Percentiles rank a stretch among this genome's conserved stretches.
These are phyloP conservation scores for Hemicordylus capensis DNA, from an alignment of 2,113 vertebrate species.

Conservation along the genomic window DNA sequence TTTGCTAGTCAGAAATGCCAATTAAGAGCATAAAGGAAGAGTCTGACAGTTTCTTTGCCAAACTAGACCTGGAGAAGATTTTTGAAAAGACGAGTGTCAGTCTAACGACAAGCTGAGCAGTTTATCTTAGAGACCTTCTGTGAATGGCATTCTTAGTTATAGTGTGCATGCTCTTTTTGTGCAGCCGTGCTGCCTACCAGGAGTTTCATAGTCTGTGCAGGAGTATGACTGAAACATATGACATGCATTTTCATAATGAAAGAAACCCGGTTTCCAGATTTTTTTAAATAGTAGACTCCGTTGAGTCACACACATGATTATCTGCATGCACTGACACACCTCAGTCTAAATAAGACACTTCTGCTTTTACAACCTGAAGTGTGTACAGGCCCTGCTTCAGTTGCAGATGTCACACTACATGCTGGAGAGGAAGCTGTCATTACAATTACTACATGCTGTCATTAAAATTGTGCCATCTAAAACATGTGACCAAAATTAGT, in stretches of 20 bases:
- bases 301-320: not conserved
- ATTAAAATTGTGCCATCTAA: not conserved
- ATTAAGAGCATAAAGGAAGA: not conserved
- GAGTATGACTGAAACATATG: not conserved
- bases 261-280: too few relatives aligned
- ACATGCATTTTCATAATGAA: not conserved
- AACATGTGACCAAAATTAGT: not conserved
- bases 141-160: not conserved
- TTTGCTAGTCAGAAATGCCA: constrained; percentile 32
- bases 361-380: too few relatives aligned
- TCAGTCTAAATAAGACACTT: too few relatives aligned
- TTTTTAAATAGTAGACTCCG: not conserved
- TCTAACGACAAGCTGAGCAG: not conserved
- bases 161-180: not conserved
- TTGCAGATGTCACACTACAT: too few relatives aligned
- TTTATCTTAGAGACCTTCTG: not conserved
- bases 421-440: not conserved
- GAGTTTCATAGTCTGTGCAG: not conserved
- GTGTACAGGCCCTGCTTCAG: too few relatives aligned
- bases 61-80: constrained; percentile 2
- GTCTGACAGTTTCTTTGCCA: constrained; percentile 3
- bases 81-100: not conserved
- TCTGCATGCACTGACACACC: too few relatives aligned
- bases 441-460: too few relatives aligned
- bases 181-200: not conserved